Conservation (phyloP, 2,113 vertebrate genomes). For the Pithys albifrons region DNA sequence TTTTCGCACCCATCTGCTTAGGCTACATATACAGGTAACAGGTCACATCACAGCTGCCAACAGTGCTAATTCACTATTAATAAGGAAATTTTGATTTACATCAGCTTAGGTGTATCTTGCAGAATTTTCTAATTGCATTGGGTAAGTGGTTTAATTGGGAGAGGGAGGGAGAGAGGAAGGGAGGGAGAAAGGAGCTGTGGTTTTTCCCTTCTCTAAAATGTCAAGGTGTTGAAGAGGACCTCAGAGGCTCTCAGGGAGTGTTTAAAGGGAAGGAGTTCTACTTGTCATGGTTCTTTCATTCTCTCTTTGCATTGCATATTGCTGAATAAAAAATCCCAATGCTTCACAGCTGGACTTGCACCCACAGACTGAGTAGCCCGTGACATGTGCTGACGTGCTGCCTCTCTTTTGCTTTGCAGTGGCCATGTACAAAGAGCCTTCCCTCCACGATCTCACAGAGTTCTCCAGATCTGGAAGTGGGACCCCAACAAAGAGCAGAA, state of each 20-base stretch:
- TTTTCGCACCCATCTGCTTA: not conserved
- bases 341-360: rapidly evolving
- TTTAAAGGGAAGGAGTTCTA: not conserved
- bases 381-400: not conserved
- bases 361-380: rapidly evolving
- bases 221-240: not conserved
- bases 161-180: not conserved
- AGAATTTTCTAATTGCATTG: not conserved
- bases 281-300: not conserved
- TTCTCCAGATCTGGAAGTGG: constrained; percentile 98
- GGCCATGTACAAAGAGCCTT: constrained; percentile 99
- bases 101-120: not conserved
- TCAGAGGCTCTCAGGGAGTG: not conserved
- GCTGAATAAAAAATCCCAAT: not conserved
- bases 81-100: not conserved
- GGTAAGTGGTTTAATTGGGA: not conserved
- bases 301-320: rapidly evolving
- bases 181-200: not conserved
- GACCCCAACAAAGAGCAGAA: constrained; percentile 98
- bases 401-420: constrained; percentile 81
- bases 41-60: not conserved
- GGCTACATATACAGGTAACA: not conserved
- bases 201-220: not conserved
- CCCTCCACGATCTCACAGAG: constrained; percentile 96
- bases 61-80: not conserved